phyloP scores from a whole-genome alignment of 2,888 invertebrate genomes.

The Chrysotoxum bicinctum region DNA sequence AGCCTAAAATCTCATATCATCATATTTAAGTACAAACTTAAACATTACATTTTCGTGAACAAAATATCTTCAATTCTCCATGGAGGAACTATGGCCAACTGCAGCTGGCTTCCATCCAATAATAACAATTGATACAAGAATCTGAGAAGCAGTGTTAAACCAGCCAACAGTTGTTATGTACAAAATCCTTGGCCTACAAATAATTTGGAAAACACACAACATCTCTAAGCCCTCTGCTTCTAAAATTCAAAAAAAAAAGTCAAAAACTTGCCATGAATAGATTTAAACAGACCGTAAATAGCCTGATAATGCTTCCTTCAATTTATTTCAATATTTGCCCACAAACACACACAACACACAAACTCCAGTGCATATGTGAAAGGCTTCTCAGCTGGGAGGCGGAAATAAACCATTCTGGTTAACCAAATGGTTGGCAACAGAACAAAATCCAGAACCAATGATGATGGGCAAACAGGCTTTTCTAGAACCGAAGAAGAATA shows the following conservation, averaged over 20 bases:
- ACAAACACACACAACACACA: conserved; percentile 41
- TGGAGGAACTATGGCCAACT: conserved; percentile 14
- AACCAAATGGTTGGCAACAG: conserved; percentile 69
- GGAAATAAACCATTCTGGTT: conserved; percentile 70
- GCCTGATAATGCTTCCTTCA: conserved; percentile 73
- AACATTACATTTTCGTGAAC: conserved; percentile 58
- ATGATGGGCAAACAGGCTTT: conserved; percentile 12
- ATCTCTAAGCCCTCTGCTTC: neutral
- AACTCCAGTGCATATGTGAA: neutral
- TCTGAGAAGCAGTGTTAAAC: neutral
- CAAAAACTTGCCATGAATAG: conserved; percentile 67
- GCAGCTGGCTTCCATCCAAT: conserved; percentile 64
- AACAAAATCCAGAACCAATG: conserved; percentile 48
- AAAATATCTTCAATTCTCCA: conserved; percentile 28
- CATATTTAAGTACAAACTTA: conserved; percentile 45
- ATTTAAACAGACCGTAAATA: conserved; percentile 73
- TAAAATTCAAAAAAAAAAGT: conserved; percentile 6
- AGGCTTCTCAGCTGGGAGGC: conserved; percentile 6
- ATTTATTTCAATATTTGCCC: conserved; percentile 72
- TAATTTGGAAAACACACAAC: conserved; percentile 40
- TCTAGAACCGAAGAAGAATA: conserved; percentile 12
- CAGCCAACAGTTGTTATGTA: neutral
- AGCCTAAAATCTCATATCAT: conserved; percentile 45
- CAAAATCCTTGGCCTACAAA: conserved; percentile 51
- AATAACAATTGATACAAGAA: conserved; percentile 51